Percentiles rank a stretch among this genome's conserved stretches.
These are phyloP conservation scores for Otis tarda DNA, from an alignment of 2,113 vertebrate species.

Conservation along the genomic window DNA sequence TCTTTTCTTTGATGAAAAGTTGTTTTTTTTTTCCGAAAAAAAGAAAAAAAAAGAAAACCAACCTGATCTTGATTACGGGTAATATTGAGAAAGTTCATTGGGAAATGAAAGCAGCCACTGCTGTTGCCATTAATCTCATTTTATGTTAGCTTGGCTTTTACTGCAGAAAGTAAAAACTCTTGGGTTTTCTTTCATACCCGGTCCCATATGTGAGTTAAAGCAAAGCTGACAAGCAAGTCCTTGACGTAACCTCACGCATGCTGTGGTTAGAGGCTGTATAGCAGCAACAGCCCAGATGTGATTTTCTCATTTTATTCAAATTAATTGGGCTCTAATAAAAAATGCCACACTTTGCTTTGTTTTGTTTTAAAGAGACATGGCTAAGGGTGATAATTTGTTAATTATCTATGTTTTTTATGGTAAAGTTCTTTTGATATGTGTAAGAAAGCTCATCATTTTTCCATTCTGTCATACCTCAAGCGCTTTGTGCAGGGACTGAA, in stretches of 20 bases:
- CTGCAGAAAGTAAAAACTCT: constrained; percentile 48
- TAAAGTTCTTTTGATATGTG: neutral
- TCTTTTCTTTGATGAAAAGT: constrained; percentile 41
- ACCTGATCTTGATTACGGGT: constrained; percentile 56
- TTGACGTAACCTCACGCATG: constrained; percentile 46
- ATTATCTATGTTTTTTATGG: neutral
- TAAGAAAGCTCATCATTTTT: neutral
- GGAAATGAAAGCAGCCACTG: constrained; percentile 55
- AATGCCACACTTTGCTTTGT: neutral
- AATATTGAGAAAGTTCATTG: constrained; percentile 47
- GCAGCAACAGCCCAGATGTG: constrained; percentile 20
- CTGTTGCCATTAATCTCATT: constrained; percentile 45
- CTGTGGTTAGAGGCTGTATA: neutral
- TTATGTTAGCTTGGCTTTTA: constrained; percentile 63
- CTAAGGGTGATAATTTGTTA: neutral
- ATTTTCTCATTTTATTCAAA: constrained; percentile 37
- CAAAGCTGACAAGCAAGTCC: constrained; percentile 51
- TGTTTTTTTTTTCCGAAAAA: neutral
- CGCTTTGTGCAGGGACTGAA: neutral
- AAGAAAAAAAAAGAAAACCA: neutral
- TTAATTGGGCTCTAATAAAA: constrained; percentile 56
- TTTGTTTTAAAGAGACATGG: neutral
- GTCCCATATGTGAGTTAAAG: constrained; percentile 43
- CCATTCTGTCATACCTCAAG: constrained; percentile 22
- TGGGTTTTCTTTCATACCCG: constrained; percentile 7